A percentile compares a stretch with the other conserved stretches of the same genome.
Evolutionary conservation across 2,797 vertebrate genomes (phyloP).

Genomic region (Pseudomugil tenellus): DNA sequence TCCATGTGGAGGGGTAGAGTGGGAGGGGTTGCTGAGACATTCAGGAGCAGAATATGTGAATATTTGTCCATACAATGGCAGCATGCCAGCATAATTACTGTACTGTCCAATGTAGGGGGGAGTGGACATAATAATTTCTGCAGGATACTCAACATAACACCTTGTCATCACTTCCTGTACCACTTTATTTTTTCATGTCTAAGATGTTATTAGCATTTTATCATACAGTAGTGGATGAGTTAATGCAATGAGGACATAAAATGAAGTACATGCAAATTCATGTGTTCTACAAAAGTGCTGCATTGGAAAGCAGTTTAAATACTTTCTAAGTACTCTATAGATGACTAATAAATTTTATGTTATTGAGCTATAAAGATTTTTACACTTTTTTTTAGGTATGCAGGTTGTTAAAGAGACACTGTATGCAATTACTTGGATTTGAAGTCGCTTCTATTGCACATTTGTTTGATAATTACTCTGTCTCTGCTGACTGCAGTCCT

Average conservation of each 20-base stretch:
- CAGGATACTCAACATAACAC: slow-evolving; percentile 67
- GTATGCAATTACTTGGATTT: slow-evolving; percentile 67
- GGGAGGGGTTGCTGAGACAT: slow-evolving; percentile 31
- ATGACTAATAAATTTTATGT: slow-evolving; percentile 60
- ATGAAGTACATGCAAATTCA: slow-evolving; percentile 7
- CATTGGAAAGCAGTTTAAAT: slow-evolving; percentile 5
- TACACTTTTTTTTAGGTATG: slow-evolving; percentile 32
- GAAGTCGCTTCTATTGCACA: slow-evolving; percentile 67
- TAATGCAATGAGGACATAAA: slow-evolving; percentile 16
- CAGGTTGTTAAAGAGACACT: slow-evolving; percentile 45
- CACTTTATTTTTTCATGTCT: slow-evolving; percentile 47
- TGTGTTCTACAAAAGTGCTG: slow-evolving; percentile 6
- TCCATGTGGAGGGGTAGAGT: slow-evolving; percentile 32
- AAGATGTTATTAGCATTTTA: slow-evolving; percentile 20
- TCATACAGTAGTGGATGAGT: slow-evolving; percentile 9
- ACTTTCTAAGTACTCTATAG: slow-evolving; percentile 42
- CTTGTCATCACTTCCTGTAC: slow-evolving; percentile 53
- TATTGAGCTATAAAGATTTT: slow-evolving; percentile 13
- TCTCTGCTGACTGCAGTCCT: slow-evolving; percentile 8
- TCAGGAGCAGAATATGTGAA: slow-evolving; percentile 45
- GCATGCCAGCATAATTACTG: slow-evolving; percentile 69
- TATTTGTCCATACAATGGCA: slow-evolving; percentile 62
- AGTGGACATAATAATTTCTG: slow-evolving; percentile 62
- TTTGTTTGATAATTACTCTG: slow-evolving; percentile 69
- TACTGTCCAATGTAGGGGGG: slow-evolving; percentile 38